Evolutionary conservation across 1,140 invertebrate species (phyloP).

Genomic region (Ostrea edulis): DNA sequence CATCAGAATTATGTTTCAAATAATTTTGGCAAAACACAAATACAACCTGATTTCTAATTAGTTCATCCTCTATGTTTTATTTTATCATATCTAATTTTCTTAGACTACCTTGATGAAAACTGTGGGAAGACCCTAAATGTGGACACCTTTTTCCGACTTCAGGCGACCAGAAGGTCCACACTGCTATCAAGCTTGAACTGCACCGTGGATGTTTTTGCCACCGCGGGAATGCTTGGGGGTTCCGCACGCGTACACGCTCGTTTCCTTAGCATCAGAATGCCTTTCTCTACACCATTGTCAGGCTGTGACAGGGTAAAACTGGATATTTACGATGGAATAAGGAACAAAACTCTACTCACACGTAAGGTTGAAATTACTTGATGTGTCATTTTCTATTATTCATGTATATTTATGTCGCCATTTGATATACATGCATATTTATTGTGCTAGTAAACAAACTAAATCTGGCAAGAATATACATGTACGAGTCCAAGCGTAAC

Average conservation of each 20-base stretch:
- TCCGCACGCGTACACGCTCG: not conserved
- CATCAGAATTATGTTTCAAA: no score
- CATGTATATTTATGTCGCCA: no score
- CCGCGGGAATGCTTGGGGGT: not conserved
- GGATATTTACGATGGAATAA: constrained; percentile 14
- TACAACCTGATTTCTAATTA: no score
- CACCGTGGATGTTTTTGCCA: not conserved
- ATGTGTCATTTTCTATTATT: no score
- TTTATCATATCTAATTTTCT: not conserved
- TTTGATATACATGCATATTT: no score
- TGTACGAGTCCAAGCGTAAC: no score
- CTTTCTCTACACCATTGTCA: not conserved
- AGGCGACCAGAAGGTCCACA: not conserved
- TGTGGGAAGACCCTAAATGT: not conserved
- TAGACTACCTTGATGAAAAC: constrained; percentile 16
- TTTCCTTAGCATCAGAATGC: not conserved
- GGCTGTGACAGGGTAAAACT: constrained; percentile 17
- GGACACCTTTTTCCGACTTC: constrained; percentile 9
- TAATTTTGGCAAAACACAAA: no score
- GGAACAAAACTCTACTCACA: not conserved
- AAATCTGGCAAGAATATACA: no score
- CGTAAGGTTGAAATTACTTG: not conserved
- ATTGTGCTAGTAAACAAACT: no score
- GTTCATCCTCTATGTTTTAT: not conserved
- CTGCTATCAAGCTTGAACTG: not conserved